These are phyloP conservation scores for Drosophila paranaensis DNA, from an alignment of 2,888 invertebrate genomes.

Conservation along the genomic window DNA sequence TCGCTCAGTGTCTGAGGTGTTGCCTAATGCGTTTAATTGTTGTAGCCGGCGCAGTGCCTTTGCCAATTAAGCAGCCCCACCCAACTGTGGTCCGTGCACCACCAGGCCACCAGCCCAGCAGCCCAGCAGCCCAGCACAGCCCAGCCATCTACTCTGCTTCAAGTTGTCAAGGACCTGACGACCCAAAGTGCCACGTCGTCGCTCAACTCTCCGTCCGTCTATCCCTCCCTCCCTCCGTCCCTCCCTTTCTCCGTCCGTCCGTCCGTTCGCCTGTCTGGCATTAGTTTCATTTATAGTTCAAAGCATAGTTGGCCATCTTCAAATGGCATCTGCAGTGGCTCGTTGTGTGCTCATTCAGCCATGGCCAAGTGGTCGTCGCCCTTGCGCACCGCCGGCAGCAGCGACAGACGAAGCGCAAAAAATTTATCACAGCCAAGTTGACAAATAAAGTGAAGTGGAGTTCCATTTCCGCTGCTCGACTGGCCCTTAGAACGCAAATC, in stretches of 20 bases:
- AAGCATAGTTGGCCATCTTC: slow-evolving; percentile 70
- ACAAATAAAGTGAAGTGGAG: slow-evolving; percentile 72
- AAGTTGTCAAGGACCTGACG: slow-evolving; percentile 49
- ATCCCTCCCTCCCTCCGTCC: slow-evolving; percentile 11
- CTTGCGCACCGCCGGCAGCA: slow-evolving; percentile 63
- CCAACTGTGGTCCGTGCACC: neutral
- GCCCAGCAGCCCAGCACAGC: no score
- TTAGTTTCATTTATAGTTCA: slow-evolving; percentile 75
- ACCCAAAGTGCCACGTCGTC: slow-evolving; percentile 12
- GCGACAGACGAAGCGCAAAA: slow-evolving; percentile 71
- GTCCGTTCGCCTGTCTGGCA: slow-evolving; percentile 49
- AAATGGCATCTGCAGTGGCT: slow-evolving; percentile 38
- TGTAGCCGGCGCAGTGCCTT: slow-evolving; percentile 37
- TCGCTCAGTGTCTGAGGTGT: slow-evolving; percentile 62
- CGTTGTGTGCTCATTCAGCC: slow-evolving; percentile 62
- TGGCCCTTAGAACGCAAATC: slow-evolving; percentile 66
- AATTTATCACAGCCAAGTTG: slow-evolving; percentile 74
- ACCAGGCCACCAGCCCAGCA: no score
- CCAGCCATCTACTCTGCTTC: no score
- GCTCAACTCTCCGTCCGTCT: neutral
- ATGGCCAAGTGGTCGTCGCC: slow-evolving; percentile 63
- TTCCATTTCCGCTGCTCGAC: slow-evolving; percentile 61
- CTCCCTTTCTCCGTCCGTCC: slow-evolving; percentile 1
- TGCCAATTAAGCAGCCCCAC: slow-evolving; percentile 58
- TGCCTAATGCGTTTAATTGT: slow-evolving; percentile 75